Evolutionary conservation across 1,140 invertebrate species (phyloP).

Genomic region (Drosophila grimshawi): DNA sequence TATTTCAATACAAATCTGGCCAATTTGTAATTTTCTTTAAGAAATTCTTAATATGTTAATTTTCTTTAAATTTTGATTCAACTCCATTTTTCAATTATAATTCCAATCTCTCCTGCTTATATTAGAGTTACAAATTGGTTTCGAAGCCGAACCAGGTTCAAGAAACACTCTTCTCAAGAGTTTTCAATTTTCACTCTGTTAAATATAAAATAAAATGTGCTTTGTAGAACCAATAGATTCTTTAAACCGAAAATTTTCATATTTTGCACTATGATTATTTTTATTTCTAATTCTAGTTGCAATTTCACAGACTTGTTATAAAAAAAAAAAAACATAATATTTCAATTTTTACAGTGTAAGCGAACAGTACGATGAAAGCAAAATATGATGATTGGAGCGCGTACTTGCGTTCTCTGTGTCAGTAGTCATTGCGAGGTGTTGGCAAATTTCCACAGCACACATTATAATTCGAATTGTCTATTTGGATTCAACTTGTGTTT

Average conservation of each 20-base stretch:
- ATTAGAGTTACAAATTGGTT: too few species aligned
- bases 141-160: too few species aligned
- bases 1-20: too few species aligned
- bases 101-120: too few species aligned
- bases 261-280: neutral
- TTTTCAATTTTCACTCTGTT: too few species aligned
- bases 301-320: neutral
- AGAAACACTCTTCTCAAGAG: too few species aligned
- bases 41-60: too few species aligned
- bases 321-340: slow-evolving; percentile 1
- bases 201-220: neutral
- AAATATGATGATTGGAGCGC: neutral
- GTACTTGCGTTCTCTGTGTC: neutral
- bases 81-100: too few species aligned
- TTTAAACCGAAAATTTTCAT: neutral
- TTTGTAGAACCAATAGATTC: neutral
- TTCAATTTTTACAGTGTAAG: neutral
- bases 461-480: slow-evolving; percentile 14
- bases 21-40: too few species aligned
- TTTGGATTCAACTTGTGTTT: slow-evolving; percentile 37
- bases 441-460: slow-evolving; percentile 9
- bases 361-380: neutral
- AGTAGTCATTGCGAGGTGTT: slow-evolving; percentile 6
- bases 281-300: neutral
- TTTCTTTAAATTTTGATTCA: too few species aligned